Evolutionary conservation across 2,888 invertebrate species (phyloP), one percentile per base, ranked within the genome.

Genomic region (Philereme transversata): DNA sequence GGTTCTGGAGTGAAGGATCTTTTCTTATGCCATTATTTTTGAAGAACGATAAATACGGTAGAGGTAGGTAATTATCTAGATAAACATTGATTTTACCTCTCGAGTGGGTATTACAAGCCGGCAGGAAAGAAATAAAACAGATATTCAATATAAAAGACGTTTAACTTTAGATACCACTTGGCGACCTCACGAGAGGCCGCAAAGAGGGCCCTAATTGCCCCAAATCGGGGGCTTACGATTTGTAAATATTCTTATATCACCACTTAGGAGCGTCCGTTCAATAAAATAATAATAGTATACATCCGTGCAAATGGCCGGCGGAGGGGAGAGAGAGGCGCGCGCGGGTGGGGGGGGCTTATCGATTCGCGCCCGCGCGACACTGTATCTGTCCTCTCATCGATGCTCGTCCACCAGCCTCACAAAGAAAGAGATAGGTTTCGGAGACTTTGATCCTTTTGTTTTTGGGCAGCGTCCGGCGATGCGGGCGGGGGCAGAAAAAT

Each of bases 391-490:
- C 88, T 91, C 91, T 91, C 91, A 88, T 91, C 91, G 91, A 90
- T 85, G 88, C 89, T 86, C 90, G 89, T 79, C 88, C 79, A 86
- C 86, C 78, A 84, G 88, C 90, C 88, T 82, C 90, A 92, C 91
- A 92, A 90, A 91, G 91, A 92, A 91, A 92, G 91, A 92, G 92
- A 92, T 92, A 90, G 92, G 90, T 91, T 91, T 90, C 91, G 89
- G 87, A 87, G 90, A 90, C 90, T 91, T 90, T 91, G 92, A 91
- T 90, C 91, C 92, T 91, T 91, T 92, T 92, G 92, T 92, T 92
- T 92, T 91, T 91, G 92, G 92, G 92, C 90, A 92, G 90, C 89
- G 92, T 91, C 92, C 91, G 89, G 91, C 87, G 87, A 82, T 82
- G 84, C 89, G 89, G 91, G 90, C 88, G 90, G 90, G 90, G 90